Conservation (phyloP, 2,797 vertebrate genomes). For the Argya squamiceps region DNA sequence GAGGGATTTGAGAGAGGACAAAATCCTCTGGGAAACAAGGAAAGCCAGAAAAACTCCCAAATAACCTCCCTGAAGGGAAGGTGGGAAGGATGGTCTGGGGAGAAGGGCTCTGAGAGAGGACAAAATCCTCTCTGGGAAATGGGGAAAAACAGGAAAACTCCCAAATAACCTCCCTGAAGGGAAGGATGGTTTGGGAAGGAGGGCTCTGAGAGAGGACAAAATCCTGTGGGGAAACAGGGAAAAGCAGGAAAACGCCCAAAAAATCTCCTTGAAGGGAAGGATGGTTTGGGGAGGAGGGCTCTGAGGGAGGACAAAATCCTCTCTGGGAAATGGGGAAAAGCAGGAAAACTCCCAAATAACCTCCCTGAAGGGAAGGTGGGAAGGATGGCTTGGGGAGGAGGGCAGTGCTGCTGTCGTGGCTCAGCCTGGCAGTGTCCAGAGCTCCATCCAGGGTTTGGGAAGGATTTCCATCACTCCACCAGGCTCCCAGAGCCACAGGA, state of each 20-base stretch:
- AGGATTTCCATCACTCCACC: fast-evolving
- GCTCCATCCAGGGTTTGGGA: neutral
- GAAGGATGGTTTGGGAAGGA: neutral
- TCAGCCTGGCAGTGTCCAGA: fast-evolving
- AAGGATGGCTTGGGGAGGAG: neutral
- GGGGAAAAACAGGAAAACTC: too few relatives aligned
- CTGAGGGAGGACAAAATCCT: too few relatives aligned
- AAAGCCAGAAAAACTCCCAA: too few relatives aligned
- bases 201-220: too few relatives aligned
- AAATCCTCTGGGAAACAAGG: too few relatives aligned
- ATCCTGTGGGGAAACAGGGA: too few relatives aligned
- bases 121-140: too few relatives aligned
- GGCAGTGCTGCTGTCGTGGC: fast-evolving
- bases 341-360: too few relatives aligned
- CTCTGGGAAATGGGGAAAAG: too few relatives aligned
- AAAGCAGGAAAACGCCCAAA: too few relatives aligned
- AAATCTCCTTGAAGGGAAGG: neutral
- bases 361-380: neutral
- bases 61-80: neutral
- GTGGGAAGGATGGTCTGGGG: too few relatives aligned
- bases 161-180: neutral
- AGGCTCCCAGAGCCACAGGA: fast-evolving
- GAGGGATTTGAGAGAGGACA: neutral
- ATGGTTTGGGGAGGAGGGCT: neutral
- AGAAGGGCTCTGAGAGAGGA: neutral